Percentiles rank a stretch among this genome's conserved stretches.
Evolutionary conservation across 1,140 invertebrate genomes (phyloP).

Genomic region (Drosophila ananassae): DNA sequence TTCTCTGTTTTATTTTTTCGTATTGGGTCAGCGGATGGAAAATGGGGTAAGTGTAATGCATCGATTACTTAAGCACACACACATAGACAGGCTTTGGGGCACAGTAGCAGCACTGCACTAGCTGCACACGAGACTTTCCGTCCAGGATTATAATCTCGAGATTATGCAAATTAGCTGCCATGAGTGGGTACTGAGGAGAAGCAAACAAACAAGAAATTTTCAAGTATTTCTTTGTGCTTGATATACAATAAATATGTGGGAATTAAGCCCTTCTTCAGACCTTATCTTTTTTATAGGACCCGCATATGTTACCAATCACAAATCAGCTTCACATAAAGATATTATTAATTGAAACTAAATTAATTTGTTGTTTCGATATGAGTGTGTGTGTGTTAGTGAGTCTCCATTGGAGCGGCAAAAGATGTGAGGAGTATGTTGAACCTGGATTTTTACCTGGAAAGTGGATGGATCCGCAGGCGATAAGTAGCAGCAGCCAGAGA

Average conservation of each 20-base stretch:
- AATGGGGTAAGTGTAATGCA: conserved; percentile 52
- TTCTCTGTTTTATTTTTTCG: background rate
- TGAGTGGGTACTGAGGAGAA: conserved; percentile 33
- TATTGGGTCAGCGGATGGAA: conserved; percentile 32
- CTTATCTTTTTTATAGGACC: conserved; percentile 19
- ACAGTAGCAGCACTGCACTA: conserved; percentile 20
- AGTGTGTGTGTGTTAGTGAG: background rate
- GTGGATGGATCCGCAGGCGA: conserved; percentile 51
- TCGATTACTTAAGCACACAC: conserved; percentile 57
- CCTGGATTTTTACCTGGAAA: conserved; percentile 54
- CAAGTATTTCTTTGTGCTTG: conserved; percentile 40
- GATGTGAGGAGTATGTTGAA: conserved; percentile 20
- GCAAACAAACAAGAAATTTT: conserved; percentile 31
- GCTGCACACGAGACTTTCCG: conserved; percentile 13
- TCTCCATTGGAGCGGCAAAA: conserved; percentile 26
- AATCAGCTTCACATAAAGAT: conserved; percentile 32
- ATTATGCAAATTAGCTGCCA: conserved; percentile 53
- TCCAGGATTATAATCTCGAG: conserved; percentile 53
- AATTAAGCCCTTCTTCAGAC: conserved; percentile 6
- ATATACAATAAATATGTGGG: background rate
- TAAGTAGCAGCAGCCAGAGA: conserved; percentile 57
- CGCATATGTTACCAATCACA: conserved; percentile 25
- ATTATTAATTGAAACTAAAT: conserved; percentile 40
- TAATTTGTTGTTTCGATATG: conserved; percentile 27
- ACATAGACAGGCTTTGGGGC: conserved; percentile 6